Base-by-base conservation (phyloP, 2,888 invertebrate genomes). In the Ochlodes sylvanus region DNA sequence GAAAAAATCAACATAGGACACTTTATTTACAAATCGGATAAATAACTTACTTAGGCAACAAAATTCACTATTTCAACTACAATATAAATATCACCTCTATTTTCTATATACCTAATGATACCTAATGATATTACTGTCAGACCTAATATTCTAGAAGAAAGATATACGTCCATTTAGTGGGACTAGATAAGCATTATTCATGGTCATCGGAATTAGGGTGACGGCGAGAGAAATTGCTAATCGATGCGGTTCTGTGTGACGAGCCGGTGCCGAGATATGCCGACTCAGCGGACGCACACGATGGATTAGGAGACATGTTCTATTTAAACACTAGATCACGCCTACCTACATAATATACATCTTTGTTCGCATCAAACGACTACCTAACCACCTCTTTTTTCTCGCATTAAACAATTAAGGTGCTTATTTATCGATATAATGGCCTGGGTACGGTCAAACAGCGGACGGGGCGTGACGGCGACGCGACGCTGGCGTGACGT, bases 211-310 rank as follows among this genome's bases (percentile, higher is more conserved):
- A 19, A 50, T 50, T 12, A 50, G 19, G 19, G 32, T 38, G 56
- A 19, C 44, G 44, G 38, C 47, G 34, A 47, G 47, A 64, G 56
- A 57, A 47, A 47, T 64, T 38, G 19, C 56, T 47, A 57, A 64
- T 56, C 64, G 64, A 64, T 47, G 64, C 56, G 47, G 55, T 47
- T 34, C 34, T 44, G 44, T 54, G 42, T 44, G 17, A 55, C 34
- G 55, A 63, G 50, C 50, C 6, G 19, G 50, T 5, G 50, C 2
- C 19, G 54, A 38, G 47, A 47, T 7, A 56, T 56, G 63, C 17
- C 55, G 54, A 56, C 32, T 63, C 44, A 14, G 42, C 63, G 6
- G 32, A 32, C 50, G 50, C 19, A 19, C 10, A 10, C 19, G 19
- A 10, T 1, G 19, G 50, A 19, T 19, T 50, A 50, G 12, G 10